phyloP scores from a whole-genome alignment of 2,888 invertebrate species.

The Orthonevra nobilis region DNA sequence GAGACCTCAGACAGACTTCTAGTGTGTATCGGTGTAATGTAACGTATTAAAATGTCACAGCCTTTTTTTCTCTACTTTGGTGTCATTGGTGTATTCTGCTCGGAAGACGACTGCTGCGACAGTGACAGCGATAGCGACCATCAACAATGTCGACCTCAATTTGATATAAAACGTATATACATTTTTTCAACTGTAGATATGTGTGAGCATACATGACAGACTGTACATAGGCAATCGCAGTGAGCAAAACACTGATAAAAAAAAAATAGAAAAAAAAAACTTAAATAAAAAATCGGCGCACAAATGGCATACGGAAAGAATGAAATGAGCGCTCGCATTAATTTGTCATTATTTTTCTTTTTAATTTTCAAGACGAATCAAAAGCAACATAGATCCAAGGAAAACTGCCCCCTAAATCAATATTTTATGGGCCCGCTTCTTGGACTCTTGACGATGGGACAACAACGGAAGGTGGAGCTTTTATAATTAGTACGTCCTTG shows the following conservation, averaged over 20 bases:
- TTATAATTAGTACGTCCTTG: constrained; percentile 9
- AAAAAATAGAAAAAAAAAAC: neutral
- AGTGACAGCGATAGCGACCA: neutral
- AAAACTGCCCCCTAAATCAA: constrained; percentile 10
- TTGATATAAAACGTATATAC: no score
- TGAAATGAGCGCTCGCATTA: constrained; percentile 8
- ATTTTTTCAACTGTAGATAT: constrained; percentile 34
- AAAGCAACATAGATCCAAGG: neutral
- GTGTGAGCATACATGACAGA: constrained; percentile 27
- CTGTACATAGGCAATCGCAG: constrained; percentile 50
- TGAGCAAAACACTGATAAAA: constrained; percentile 25
- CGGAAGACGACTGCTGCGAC: constrained; percentile 38
- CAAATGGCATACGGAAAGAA: constrained; percentile 30
- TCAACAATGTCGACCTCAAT: constrained; percentile 53
- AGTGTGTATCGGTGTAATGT: constrained; percentile 20
- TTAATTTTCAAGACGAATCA: constrained; percentile 2
- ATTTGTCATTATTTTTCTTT: neutral
- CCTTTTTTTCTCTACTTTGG: constrained; percentile 44
- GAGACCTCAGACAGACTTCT: constrained; percentile 1
- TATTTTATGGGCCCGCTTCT: neutral
- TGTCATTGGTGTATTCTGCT: constrained; percentile 27
- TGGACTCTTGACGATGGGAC: neutral
- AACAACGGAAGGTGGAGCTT: no score
- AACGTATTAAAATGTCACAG: constrained; percentile 36
- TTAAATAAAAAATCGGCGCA: constrained; percentile 4